Base-by-base conservation (phyloP, 2,888 invertebrate species). In the Ecliptopera silaceata region DNA sequence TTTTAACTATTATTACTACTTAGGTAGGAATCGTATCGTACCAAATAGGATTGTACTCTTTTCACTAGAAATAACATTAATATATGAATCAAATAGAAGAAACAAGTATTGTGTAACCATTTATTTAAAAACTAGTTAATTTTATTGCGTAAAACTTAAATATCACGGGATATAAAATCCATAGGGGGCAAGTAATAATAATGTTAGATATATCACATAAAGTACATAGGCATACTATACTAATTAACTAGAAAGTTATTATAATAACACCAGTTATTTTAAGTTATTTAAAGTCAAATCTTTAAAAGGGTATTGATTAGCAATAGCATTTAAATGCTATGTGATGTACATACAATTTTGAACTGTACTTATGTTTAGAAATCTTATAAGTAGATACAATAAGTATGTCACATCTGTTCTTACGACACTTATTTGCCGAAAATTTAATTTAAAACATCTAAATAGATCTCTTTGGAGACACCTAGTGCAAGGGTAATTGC, bases 161-260 rank as follows among this genome's bases (percentile, higher is more conserved):
- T 81, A 82, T 86, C 81, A 82, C 79, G 69, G 82, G 78, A 76
- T 82, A 71, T 65, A 66, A 71, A 79, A 80, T 83, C 75, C 74
- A 61, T 77, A 79, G 76, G 75, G 75, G 76, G 77, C 69, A 71
- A 75, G 69, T 74, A 68, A 68, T 72, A 69, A 69, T 47, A 38
- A 45, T 56, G 39, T 36, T 68, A 68, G 67, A 61, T 64, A 62
- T 63, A 56, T 65, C 68, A 50, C 56, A 67, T 56, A 64, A 62
- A 48, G 13, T 49, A 44, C 31, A 13, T 59, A 65, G 59, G 44
- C 63, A 63, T 46, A 38, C 48, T 6, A 43, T 42, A 36, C 5
- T 31, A 39, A 48, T 41, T 26, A 42, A 13, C n/a, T 55, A 47
- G 18, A 10, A 18, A 20, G 3, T 26, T 49, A 56, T 41, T 20